A percentile compares a stretch with the other conserved stretches of the same genome.
phyloP scores from a whole-genome alignment of 2,888 invertebrate species.

The Campoletis raptor region DNA sequence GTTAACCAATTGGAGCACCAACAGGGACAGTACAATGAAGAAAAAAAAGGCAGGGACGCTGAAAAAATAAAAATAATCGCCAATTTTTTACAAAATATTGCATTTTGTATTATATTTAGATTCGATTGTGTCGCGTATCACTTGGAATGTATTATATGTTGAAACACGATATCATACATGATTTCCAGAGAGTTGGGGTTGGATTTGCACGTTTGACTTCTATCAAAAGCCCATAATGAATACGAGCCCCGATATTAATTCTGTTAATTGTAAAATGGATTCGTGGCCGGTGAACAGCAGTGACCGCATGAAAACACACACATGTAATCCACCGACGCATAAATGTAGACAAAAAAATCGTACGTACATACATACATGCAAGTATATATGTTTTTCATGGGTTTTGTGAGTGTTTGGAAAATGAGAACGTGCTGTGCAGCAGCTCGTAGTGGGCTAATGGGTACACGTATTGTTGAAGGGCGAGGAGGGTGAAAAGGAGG shows the following conservation, averaged over 20 bases:
- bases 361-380: conserved; percentile 27
- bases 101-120: not conserved
- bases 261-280: conserved; percentile 79
- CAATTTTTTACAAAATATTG: not conserved
- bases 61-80: not conserved
- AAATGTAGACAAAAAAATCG: conserved; percentile 6
- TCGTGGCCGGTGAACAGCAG: conserved; percentile 54
- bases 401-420: conserved; percentile 49
- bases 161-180: not conserved
- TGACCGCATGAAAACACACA: conserved; percentile 19
- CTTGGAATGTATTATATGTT: not conserved
- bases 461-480: conserved; percentile 35
- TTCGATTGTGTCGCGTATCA: no score
- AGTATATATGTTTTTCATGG: conserved; percentile 37
- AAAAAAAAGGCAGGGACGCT: no score
- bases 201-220: conserved; percentile 70
- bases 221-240: conserved; percentile 79
- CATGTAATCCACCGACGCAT: not conserved
- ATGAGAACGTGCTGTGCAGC: conserved; percentile 53
- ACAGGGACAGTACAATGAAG: no score
- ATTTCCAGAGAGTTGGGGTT: conserved; percentile 25
- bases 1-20: not conserved
- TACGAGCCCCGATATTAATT: conserved; percentile 80
- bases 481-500: not conserved
- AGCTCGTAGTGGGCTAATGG: conserved; percentile 70